Conservation (phyloP, 2,888 invertebrate genomes). For the Bugula neritina region DNA sequence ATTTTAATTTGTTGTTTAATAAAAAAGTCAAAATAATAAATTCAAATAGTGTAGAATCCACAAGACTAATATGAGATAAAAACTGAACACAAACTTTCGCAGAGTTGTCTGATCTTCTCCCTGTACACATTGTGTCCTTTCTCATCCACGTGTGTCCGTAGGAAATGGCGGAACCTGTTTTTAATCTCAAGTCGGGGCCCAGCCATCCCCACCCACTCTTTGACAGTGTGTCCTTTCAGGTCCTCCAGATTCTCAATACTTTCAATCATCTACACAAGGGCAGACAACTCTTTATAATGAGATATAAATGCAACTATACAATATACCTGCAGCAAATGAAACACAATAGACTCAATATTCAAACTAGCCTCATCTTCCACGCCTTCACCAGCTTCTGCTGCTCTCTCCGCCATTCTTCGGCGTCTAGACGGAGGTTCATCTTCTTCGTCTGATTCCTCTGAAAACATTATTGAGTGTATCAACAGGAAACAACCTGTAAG, state of each 20-base stretch:
- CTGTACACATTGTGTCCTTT: constrained; percentile 82
- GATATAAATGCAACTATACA: no score
- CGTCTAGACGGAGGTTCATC: constrained; percentile 61
- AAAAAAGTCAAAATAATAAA: no score
- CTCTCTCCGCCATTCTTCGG: constrained; percentile 76
- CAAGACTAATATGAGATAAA: no score
- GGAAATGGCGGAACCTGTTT: constrained; percentile 82
- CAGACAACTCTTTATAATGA: no score
- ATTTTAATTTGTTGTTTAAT: no score
- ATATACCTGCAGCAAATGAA: no score
- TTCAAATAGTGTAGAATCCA: no score
- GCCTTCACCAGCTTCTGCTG: constrained; percentile 61
- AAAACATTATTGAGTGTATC: constrained; percentile 27
- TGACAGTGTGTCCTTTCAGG: constrained; percentile 85
- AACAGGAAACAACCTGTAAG: neutral
- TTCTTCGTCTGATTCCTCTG: constrained; percentile 76
- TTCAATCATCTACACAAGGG: constrained; percentile 68
- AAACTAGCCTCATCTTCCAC: constrained; percentile 70
- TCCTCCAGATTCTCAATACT: constrained; percentile 97
- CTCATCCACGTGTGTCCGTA: constrained; percentile 79
- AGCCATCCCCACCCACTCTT: constrained; percentile 94
- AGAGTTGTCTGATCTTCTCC: constrained; percentile 89
- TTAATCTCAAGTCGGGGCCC: constrained; percentile 92
- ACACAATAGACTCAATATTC: no score
- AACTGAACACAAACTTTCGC: constrained; percentile 67